A percentile compares a stretch with the other conserved stretches of the same genome.
These are phyloP conservation scores for Hestina assimilis DNA, from an alignment of 1,140 invertebrate genomes.

Conservation along the genomic window DNA sequence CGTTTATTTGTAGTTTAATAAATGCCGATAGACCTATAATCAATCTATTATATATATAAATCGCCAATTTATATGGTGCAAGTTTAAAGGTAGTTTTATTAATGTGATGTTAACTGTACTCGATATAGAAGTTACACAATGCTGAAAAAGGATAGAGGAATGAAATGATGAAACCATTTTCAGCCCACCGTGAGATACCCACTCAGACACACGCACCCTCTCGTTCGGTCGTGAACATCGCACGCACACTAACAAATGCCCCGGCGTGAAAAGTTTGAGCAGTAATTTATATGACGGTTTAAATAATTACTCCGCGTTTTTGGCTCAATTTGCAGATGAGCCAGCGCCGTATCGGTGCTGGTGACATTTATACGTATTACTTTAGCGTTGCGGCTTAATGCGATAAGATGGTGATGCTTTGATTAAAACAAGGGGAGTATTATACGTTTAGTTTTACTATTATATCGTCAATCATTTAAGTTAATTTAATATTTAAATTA, in stretches of 20 bases:
- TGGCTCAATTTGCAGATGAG: conserved; percentile 77
- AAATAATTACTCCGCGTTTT: conserved; percentile 77
- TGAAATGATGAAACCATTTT: conserved; percentile 73
- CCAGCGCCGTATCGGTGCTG: conserved; percentile 50
- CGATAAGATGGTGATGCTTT: conserved; percentile 38
- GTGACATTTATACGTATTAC: conserved; percentile 62
- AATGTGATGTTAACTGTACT: conserved; percentile 30
- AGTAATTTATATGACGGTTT: conserved; percentile 78
- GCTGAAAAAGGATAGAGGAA: conserved; percentile 71
- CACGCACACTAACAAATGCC: conserved; percentile 39
- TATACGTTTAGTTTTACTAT: not conserved
- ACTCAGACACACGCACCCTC: conserved; percentile 34
- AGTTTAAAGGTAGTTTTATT: not conserved
- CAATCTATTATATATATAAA: not conserved
- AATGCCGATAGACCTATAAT: not conserved
- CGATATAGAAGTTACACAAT: conserved; percentile 58
- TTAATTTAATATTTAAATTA: too few relatives aligned
- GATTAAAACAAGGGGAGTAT: conserved; percentile 17
- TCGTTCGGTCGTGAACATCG: conserved; percentile 9
- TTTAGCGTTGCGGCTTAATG: conserved; percentile 46
- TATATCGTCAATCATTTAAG: not conserved
- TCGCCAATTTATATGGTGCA: too few relatives aligned
- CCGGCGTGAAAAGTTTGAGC: conserved; percentile 73
- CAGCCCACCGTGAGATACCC: conserved; percentile 56
- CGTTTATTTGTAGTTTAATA: too few relatives aligned